Conservation (phyloP, 2,888 invertebrate species). For the Bellardia bayeri region DNA sequence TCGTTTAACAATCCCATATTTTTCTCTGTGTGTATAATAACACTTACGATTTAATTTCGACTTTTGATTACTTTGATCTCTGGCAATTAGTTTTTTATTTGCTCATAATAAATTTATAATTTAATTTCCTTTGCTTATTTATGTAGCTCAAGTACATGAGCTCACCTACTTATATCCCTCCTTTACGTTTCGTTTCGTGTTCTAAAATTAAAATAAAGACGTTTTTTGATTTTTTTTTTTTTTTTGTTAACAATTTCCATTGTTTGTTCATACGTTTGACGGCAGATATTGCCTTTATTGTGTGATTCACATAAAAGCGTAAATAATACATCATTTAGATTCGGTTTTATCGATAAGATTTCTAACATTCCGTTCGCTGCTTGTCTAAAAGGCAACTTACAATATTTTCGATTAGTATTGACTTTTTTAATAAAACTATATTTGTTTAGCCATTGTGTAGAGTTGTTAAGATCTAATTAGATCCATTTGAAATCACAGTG, state of each 20-base stretch:
- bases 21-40: too few relatives aligned
- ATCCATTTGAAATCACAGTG: constrained; percentile 58
- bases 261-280: constrained; percentile 47
- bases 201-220: constrained; percentile 44
- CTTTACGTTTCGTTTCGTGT: background rate
- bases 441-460: constrained; percentile 81
- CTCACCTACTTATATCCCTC: constrained; percentile 39
- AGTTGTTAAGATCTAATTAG: constrained; percentile 77
- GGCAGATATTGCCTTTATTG: constrained; percentile 40
- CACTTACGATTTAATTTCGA: too few relatives aligned
- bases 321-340: constrained; percentile 43
- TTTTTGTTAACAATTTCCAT: background rate
- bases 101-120: constrained; percentile 4
- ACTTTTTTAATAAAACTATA: constrained; percentile 70
- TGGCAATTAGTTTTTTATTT: background rate
- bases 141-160: constrained; percentile 42
- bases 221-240: background rate
- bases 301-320: constrained; percentile 39
- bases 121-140: constrained; percentile 5
- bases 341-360: constrained; percentile 72
- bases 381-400: constrained; percentile 35
- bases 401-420: constrained; percentile 72
- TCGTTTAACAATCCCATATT: too few relatives aligned
- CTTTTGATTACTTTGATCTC: too few relatives aligned
- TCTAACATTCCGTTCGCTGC: constrained; percentile 12